phyloP scores from a whole-genome alignment of 2,113 vertebrate species.

The Cephalopholis sonnerati region DNA sequence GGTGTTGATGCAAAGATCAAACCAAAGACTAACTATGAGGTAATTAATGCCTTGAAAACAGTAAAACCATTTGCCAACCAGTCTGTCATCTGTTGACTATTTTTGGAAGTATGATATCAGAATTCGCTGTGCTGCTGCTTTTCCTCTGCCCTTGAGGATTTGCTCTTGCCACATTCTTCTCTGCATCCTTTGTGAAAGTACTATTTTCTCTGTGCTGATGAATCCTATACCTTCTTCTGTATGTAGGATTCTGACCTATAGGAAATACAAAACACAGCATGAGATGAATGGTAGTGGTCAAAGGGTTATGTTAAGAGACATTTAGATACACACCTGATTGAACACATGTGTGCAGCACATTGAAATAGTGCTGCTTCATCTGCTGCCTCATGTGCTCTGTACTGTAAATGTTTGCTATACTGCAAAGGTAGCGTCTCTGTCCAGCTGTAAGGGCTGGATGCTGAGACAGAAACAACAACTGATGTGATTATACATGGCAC shows the following conservation, averaged over 20 bases:
- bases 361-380: constrained; percentile 83
- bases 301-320: neutral
- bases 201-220: constrained; percentile 25
- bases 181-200: constrained; percentile 1
- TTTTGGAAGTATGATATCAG: constrained; percentile 66
- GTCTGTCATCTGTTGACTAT: constrained; percentile 49
- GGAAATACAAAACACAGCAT: neutral
- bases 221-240: constrained; percentile 32
- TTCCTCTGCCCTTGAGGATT: constrained; percentile 37
- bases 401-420: constrained; percentile 82
- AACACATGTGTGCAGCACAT: constrained; percentile 57
- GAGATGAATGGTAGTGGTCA: neutral
- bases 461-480: constrained; percentile 52
- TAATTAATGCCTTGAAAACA: neutral
- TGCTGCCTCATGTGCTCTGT: constrained; percentile 78
- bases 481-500: neutral
- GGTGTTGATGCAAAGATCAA: neutral
- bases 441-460: constrained; percentile 78
- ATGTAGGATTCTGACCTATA: constrained; percentile 50
- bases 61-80: neutral
- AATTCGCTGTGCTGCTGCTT: constrained; percentile 15
- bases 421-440: constrained; percentile 80
- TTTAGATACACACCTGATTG: constrained; percentile 50
- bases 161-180: constrained; percentile 23
- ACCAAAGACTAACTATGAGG: neutral